These are phyloP conservation scores for Eulemur rubriventer DNA, from an alignment of 2,797 vertebrate genomes.

Conservation along the genomic window DNA sequence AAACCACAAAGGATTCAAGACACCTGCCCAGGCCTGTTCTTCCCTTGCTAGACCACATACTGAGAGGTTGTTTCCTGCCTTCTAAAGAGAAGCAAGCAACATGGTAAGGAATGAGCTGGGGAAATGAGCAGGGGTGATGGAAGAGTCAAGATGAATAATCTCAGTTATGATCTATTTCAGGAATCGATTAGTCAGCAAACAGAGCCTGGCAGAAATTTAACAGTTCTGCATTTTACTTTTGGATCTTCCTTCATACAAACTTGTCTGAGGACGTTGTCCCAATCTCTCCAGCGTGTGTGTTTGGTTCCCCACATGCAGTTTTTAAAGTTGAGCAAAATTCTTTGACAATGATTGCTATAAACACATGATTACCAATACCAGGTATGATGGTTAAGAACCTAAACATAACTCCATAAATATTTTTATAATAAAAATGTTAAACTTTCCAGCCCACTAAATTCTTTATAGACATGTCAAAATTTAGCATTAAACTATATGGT, in stretches of 20 bases:
- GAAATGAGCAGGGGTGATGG: background rate
- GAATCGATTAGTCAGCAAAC: background rate
- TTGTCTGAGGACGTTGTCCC: background rate
- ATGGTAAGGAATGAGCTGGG: background rate
- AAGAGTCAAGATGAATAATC: background rate
- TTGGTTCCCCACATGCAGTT: background rate
- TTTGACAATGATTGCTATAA: background rate
- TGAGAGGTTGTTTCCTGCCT: background rate
- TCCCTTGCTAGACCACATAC: background rate
- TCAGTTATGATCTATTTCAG: background rate
- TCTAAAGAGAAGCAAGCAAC: background rate
- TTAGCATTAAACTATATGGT: background rate
- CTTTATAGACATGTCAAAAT: background rate
- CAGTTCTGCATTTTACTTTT: conserved; percentile 48
- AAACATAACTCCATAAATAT: background rate
- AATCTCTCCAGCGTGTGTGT: background rate
- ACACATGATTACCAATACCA: background rate
- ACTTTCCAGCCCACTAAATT: background rate
- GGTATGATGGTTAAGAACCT: background rate
- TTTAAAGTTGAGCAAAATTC: conserved; percentile 26
- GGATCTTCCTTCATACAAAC: conserved; percentile 27
- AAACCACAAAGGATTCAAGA: background rate
- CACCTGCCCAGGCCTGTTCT: background rate
- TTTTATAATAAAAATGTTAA: background rate
- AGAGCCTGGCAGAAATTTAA: background rate